These are phyloP conservation scores for Nowickia ferox DNA, from an alignment of 2,888 invertebrate genomes.

Conservation along the genomic window DNA sequence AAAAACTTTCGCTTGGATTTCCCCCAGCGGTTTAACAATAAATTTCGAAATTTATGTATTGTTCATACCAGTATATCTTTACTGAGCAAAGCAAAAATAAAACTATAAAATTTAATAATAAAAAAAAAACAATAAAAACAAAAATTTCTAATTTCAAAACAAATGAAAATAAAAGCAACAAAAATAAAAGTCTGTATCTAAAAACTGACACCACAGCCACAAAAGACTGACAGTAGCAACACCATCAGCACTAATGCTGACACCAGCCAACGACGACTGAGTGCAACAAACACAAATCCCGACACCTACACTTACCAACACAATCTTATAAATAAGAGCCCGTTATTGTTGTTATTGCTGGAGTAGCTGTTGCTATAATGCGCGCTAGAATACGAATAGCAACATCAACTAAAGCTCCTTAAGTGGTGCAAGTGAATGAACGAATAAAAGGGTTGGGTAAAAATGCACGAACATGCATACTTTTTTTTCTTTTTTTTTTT, in stretches of 20 bases:
- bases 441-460: conserved; percentile 66
- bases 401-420: conserved; percentile 42
- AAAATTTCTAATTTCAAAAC: conserved; percentile 43
- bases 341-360: conserved; percentile 21
- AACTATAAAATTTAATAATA: conserved; percentile 16
- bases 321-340: conserved; percentile 25
- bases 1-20: conserved; percentile 47
- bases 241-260: conserved; percentile 24
- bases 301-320: conserved; percentile 13
- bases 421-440: conserved; percentile 59
- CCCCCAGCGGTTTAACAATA: conserved; percentile 45
- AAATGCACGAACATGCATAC: conserved; percentile 17
- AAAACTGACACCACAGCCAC: conserved; percentile 17
- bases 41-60: conserved; percentile 39
- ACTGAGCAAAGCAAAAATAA: neutral
- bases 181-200: conserved; percentile 25
- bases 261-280: conserved; percentile 3
- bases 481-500: neutral
- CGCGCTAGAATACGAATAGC: conserved; percentile 61
- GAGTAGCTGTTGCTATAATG: conserved; percentile 49
- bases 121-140: conserved; percentile 20
- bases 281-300: conserved; percentile 21
- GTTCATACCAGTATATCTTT: neutral
- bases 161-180: conserved; percentile 11
- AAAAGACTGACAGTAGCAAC: conserved; percentile 30